phyloP scores from a whole-genome alignment of 2,888 invertebrate species.

The Pyrgus malvae region DNA sequence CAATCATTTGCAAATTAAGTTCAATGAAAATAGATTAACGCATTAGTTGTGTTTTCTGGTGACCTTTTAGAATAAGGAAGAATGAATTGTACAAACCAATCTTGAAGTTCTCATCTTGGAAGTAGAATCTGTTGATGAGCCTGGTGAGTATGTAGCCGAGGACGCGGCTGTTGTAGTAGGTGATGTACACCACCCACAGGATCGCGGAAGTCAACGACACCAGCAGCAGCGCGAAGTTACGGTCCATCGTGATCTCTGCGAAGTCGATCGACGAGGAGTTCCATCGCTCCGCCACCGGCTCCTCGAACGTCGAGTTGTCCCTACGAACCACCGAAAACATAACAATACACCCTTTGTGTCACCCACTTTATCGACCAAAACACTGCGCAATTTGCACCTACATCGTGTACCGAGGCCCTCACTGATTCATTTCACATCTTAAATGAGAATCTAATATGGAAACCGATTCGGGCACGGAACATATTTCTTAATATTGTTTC shows the following conservation, averaged over 20 bases:
- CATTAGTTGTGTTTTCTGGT: too few species aligned
- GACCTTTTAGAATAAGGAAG: too few species aligned
- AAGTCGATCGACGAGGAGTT: conserved; percentile 82
- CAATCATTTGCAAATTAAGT: too few species aligned
- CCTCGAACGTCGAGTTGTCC: conserved; percentile 59
- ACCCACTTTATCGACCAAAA: conserved; percentile 46
- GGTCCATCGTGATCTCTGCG: conserved; percentile 87
- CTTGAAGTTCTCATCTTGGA: conserved; percentile 93
- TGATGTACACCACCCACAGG: conserved; percentile 96
- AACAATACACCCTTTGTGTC: conserved; percentile 41
- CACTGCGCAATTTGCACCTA: conserved; percentile 57
- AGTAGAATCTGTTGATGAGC: conserved; percentile 92
- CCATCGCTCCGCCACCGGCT: conserved; percentile 76
- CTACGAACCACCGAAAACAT: conserved; percentile 48
- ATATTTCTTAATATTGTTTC: conserved; percentile 51
- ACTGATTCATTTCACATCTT: conserved; percentile 60
- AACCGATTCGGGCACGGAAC: conserved; percentile 40
- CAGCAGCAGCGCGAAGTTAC: conserved; percentile 88
- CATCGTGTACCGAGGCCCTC: conserved; percentile 51
- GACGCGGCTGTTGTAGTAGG: conserved; percentile 96
- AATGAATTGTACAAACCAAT: conserved; percentile 81
- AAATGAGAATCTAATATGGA: conserved; percentile 40
- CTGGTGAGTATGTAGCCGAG: conserved; percentile 95
- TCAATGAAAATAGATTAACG: too few species aligned
- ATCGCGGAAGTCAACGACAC: conserved; percentile 92